Base-by-base conservation (phyloP, 2,113 vertebrate genomes). In the Gnathonemus longibarbis region DNA sequence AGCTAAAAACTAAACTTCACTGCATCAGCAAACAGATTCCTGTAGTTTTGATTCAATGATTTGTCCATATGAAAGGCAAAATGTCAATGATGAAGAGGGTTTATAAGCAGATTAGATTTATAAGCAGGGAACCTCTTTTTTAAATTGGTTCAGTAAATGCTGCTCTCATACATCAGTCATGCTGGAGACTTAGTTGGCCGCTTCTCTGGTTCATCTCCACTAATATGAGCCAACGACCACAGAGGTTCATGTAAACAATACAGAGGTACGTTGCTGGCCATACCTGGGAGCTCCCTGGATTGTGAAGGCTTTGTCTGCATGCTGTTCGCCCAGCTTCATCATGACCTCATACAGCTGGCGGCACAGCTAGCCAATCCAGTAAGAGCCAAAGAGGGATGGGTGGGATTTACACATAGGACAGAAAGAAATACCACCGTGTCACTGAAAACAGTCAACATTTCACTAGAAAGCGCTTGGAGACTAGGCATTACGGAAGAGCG, bases 241-340 rank as follows among this genome's bases (percentile, higher is more conserved):
- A 70, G 62, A 70, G 10, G 62, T 31, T 70, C 13, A 31, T 70
- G 62, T 11, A 70, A 31, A 70, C 62, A 70, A 31, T 27, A 5
- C n/a, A 70, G n/a, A 70, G 11, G 62, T 11, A 70, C 62, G 0
- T 70, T 70, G 1, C 3, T 31, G n/a, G 62, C 62, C n/a, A 53
- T 93, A 99, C 98, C 98, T 99, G 17, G 98, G 98, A 45, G 98
- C 98, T 90, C 98, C 98, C 93, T 99, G 98, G 91, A 99, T 99
- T 84, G 97, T 99, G 94, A 99, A 99, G 94, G 98, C 98, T 92
- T 99, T 99, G 94, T 99, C 98, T 2, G 98, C 97, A 0, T 99
- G 98, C 93, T 99, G 98, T 88, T 99, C 98, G 0, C 95, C 97
- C 66, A 99, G 94, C 91, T 97, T 96, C 0, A 96, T 98, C 97